A percentile compares a stretch with the other conserved stretches of the same genome.
These are phyloP conservation scores for Phataginus tetradactyla DNA, from an alignment of 2,797 vertebrate species.

Conservation along the genomic window DNA sequence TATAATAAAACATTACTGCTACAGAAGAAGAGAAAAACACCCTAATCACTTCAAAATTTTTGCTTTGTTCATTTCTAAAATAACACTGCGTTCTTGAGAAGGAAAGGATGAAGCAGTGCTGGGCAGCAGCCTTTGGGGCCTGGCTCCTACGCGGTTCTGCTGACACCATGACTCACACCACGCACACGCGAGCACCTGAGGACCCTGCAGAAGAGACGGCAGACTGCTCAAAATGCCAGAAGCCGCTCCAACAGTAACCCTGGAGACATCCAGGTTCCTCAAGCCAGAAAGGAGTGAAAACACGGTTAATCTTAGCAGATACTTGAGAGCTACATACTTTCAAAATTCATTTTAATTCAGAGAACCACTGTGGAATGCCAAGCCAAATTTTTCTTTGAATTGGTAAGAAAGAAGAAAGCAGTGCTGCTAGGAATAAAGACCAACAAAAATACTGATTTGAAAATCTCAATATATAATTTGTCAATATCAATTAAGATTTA, in stretches of 20 bases:
- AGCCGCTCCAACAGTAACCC: constrained; percentile 58
- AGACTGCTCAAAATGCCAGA: not conserved
- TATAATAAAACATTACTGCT: constrained; percentile 46
- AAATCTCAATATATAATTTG: not conserved
- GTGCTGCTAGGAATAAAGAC: not conserved
- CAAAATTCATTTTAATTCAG: constrained; percentile 54
- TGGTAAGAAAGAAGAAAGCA: not conserved
- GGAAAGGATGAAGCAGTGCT: constrained; percentile 20
- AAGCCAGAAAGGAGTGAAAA: constrained; percentile 46
- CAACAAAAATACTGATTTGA: not conserved
- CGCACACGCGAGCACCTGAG: not conserved
- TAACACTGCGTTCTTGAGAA: constrained; percentile 60
- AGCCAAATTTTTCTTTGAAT: not conserved
- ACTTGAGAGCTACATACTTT: not conserved
- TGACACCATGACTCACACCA: constrained; percentile 59
- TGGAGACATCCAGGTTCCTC: not conserved
- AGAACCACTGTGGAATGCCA: constrained; percentile 31
- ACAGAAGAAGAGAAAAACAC: not conserved
- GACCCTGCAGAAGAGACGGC: not conserved
- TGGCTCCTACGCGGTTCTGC: constrained; percentile 60
- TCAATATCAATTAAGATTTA: not conserved
- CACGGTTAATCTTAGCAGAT: not conserved
- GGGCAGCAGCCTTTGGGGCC: constrained; percentile 40
- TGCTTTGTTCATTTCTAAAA: constrained; percentile 60
- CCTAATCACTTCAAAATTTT: constrained; percentile 3